phyloP scores from a whole-genome alignment of 2,797 vertebrate genomes.

The Limnodromus scolopaceus region DNA sequence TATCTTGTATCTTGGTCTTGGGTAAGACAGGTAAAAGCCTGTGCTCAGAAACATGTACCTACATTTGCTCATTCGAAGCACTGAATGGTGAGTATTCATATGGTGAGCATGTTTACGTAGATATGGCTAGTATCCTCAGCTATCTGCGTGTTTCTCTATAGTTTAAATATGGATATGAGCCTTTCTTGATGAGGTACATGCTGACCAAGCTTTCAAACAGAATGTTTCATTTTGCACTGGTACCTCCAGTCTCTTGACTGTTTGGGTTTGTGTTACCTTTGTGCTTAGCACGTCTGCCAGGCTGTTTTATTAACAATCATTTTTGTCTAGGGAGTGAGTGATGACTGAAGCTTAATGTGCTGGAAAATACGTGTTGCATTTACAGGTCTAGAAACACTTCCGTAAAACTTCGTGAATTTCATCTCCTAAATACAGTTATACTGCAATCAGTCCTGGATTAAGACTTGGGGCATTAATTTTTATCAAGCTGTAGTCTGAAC shows the following conservation, averaged over 20 bases:
- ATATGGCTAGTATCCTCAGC: not conserved
- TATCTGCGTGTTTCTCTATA: not conserved
- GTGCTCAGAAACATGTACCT: not conserved
- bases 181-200: not conserved
- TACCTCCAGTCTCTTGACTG: not conserved
- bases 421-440: not conserved
- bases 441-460: not conserved
- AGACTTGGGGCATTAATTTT: not conserved
- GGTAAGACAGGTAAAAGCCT: not conserved
- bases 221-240: not conserved
- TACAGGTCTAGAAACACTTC: not conserved
- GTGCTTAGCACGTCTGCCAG: not conserved
- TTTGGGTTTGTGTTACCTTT: not conserved
- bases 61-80: not conserved
- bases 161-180: not conserved
- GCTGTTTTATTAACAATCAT: not conserved
- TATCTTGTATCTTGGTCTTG: not conserved
- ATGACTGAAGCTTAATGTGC: not conserved
- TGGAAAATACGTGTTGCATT: not conserved
- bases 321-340: not conserved
- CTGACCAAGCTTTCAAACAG: not conserved
- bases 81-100: not conserved
- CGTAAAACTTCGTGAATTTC: not conserved
- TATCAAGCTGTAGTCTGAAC: not conserved
- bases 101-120: not conserved